Evolutionary conservation across 1,140 invertebrate genomes (phyloP).

Genomic region (Drosophila sechellia): DNA sequence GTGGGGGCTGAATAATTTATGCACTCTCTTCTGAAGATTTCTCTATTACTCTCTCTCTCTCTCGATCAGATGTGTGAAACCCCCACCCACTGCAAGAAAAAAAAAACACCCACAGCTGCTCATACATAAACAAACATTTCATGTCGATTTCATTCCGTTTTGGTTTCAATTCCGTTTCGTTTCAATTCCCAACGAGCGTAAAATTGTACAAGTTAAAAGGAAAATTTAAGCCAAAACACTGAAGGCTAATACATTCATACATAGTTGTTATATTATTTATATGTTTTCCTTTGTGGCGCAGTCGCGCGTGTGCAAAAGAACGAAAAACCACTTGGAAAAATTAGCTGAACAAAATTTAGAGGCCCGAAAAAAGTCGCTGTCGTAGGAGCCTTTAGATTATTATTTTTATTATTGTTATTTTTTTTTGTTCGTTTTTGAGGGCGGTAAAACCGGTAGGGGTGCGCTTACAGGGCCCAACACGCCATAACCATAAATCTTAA

Average conservation of each 20-base stretch:
- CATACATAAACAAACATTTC: constrained; percentile 24
- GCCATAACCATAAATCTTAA: constrained; percentile 81
- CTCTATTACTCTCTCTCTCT: constrained; percentile 6
- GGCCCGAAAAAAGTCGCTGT: constrained; percentile 7
- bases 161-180: constrained; percentile 27
- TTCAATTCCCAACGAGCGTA: constrained; percentile 62
- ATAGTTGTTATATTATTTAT: background rate
- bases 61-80: constrained; percentile 20
- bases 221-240: constrained; percentile 52
- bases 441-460: constrained; percentile 18
- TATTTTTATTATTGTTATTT: background rate
- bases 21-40: constrained; percentile 12
- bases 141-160: constrained; percentile 9
- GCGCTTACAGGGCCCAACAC: constrained; percentile 60
- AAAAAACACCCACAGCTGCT: constrained; percentile 27
- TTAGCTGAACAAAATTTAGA: constrained; percentile 61
- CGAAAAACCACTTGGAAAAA: constrained; percentile 53
- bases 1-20: constrained; percentile 11
- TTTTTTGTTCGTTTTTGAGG: background rate
- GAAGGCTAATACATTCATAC: background rate
- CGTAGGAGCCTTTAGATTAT: constrained; percentile 17
- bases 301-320: constrained; percentile 66
- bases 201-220: constrained; percentile 76
- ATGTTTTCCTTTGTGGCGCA: constrained; percentile 44
- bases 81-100: background rate